Evolutionary conservation across 2,888 invertebrate species (phyloP).

Genomic region (Leucoptera coffeella): DNA sequence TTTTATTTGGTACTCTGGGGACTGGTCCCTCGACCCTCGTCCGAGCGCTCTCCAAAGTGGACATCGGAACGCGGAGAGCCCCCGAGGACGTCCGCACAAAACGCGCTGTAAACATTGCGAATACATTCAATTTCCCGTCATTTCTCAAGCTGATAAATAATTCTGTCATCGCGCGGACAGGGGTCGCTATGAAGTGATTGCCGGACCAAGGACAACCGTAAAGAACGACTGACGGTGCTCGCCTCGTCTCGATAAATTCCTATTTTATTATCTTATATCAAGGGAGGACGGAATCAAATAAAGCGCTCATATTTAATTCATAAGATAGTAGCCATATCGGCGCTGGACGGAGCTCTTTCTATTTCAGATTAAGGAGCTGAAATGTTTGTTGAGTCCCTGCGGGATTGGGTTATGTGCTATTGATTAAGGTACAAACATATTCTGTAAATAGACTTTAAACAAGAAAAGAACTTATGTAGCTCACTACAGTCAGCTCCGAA

Average conservation of each 20-base stretch:
- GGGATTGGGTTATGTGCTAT: no score
- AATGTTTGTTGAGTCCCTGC: no score
- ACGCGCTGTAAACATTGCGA: conserved; percentile 56
- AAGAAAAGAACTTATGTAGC: no score
- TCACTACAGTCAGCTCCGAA: no score
- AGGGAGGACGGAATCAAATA: conserved; percentile 54
- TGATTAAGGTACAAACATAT: no score
- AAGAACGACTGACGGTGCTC: conserved; percentile 14
- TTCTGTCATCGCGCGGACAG: conserved; percentile 55
- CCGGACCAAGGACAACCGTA: conserved; percentile 42
- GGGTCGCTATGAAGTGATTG: conserved; percentile 53
- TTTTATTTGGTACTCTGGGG: conserved; percentile 51
- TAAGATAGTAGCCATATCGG: conserved; percentile 50
- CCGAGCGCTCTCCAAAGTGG: conserved; percentile 53
- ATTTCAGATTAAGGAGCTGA: conserved; percentile 36
- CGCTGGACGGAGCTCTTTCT: conserved; percentile 45
- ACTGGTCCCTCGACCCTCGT: conserved; percentile 53
- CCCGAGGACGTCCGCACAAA: conserved; percentile 46
- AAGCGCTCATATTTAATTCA: conserved; percentile 55
- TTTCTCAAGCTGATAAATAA: conserved; percentile 58
- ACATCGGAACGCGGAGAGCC: conserved; percentile 53
- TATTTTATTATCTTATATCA: conserved; percentile 55
- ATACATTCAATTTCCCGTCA: conserved; percentile 57
- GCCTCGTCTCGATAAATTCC: conserved; percentile 54
- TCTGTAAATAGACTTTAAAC: no score